Percentiles rank a stretch among this genome's conserved stretches.
phyloP scores from a whole-genome alignment of 2,113 vertebrate genomes.

The Siphamia tubifer region DNA sequence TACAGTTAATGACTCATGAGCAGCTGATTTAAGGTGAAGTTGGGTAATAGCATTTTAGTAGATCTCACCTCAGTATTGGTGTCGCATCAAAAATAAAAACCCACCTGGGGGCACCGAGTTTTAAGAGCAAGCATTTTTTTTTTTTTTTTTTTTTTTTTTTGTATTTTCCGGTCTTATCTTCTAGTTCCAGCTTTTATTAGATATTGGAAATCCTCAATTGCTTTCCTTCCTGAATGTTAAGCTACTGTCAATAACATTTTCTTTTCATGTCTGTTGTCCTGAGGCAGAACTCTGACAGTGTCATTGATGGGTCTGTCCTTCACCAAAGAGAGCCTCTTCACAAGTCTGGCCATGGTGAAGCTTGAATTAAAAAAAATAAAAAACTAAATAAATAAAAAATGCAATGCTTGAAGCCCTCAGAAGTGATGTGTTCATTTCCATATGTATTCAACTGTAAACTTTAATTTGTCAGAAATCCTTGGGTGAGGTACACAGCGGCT shows the following conservation, averaged over 20 bases:
- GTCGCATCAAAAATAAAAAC: slow-evolving; percentile 56
- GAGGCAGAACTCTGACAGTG: slow-evolving; percentile 7
- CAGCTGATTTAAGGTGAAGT: slow-evolving; percentile 70
- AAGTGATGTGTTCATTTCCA: neutral
- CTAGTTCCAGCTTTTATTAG: slow-evolving; percentile 53
- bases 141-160: slow-evolving; percentile 53
- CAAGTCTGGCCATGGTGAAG: neutral
- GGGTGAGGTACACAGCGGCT: no score
- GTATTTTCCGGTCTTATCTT: slow-evolving; percentile 64
- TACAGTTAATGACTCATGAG: slow-evolving; percentile 63
- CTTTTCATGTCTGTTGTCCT: slow-evolving; percentile 23
- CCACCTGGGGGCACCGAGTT: slow-evolving; percentile 28
- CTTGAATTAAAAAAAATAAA: neutral
- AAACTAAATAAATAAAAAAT: neutral
- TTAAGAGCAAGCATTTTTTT: slow-evolving; percentile 19
- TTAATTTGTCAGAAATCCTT: no score
- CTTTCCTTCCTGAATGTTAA: slow-evolving; percentile 39
- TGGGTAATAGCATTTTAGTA: slow-evolving; percentile 45
- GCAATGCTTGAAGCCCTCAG: neutral
- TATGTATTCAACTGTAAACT: neutral
- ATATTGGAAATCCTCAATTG: slow-evolving; percentile 39
- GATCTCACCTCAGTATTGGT: slow-evolving; percentile 53
- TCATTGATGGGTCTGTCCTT: slow-evolving; percentile 27
- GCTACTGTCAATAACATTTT: slow-evolving; percentile 25
- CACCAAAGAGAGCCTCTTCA: neutral